Conservation (phyloP, 2,113 vertebrate species). For the Actinemys pallida region DNA sequence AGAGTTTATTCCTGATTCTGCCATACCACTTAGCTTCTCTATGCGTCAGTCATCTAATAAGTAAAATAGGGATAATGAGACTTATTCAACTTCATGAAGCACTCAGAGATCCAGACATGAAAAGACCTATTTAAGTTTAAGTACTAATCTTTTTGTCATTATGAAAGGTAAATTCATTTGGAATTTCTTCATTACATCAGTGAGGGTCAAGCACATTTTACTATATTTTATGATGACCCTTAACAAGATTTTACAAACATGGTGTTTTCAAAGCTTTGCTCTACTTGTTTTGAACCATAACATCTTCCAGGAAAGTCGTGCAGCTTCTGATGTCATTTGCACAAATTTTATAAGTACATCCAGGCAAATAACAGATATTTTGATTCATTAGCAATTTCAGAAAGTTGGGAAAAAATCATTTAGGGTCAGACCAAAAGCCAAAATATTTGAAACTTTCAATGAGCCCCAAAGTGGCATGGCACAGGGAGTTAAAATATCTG, state of each 20-base stretch:
- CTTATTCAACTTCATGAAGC: background rate
- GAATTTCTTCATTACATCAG: background rate
- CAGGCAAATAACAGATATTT: too few relatives aligned
- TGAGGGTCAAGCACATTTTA: background rate
- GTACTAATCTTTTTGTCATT: background rate
- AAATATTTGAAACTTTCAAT: too few relatives aligned
- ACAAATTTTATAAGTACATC: too few relatives aligned
- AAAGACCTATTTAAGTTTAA: background rate
- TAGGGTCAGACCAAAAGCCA: too few relatives aligned
- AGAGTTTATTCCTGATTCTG: background rate
- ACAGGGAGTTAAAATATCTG: too few relatives aligned
- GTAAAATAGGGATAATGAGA: background rate
- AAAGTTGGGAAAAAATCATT: too few relatives aligned
- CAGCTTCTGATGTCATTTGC: background rate
- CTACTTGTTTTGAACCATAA: background rate
- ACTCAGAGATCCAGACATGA: background rate
- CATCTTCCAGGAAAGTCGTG: background rate
- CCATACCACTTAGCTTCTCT: background rate
- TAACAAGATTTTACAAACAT: background rate
- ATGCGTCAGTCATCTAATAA: background rate
- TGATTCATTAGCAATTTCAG: too few relatives aligned
- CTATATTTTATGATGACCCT: background rate
- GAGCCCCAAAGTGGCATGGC: too few relatives aligned
- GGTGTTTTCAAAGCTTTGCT: background rate
- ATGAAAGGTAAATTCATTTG: background rate